Conservation (phyloP, 1,140 invertebrate species). For the Drosophila baimaii region DNA sequence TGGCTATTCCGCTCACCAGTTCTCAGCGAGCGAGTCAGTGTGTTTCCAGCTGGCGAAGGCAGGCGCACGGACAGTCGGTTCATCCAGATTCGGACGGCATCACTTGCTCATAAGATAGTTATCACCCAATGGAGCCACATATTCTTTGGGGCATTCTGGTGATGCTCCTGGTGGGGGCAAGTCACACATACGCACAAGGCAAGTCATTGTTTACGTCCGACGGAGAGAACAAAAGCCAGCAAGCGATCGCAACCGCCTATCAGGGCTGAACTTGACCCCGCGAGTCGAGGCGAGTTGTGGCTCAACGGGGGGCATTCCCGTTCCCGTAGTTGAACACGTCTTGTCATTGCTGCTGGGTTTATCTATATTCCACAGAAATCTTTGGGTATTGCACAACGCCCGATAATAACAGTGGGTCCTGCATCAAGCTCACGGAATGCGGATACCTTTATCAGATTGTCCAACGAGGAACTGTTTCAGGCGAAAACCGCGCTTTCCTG, state of each 20-base stretch:
- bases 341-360: conserved; percentile 19
- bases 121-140: conserved; percentile 30
- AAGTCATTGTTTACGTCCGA: conserved; percentile 30
- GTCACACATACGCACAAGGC: conserved; percentile 48
- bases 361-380: conserved; percentile 40
- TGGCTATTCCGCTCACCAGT: conserved; percentile 19
- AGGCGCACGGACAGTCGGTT: conserved; percentile 29
- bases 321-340: conserved; percentile 2
- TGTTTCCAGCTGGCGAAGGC: conserved; percentile 36
- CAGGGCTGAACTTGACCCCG: conserved; percentile 71
- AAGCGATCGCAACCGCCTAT: conserved; percentile 49
- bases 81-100: conserved; percentile 11
- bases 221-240: conserved; percentile 10
- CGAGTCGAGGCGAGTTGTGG: conserved; percentile 11
- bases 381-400: conserved; percentile 68
- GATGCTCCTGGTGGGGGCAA: conserved; percentile 21
- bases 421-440: conserved; percentile 58
- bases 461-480: conserved; percentile 18
- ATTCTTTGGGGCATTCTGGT: conserved; percentile 37
- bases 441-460: conserved; percentile 56
- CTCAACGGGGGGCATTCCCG: conserved; percentile 32
- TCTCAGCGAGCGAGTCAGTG: conserved; percentile 52
- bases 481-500: conserved; percentile 34
- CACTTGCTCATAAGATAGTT: conserved; percentile 9
- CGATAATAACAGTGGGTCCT: conserved; percentile 41